phyloP scores from a whole-genome alignment of 2,888 invertebrate species.

The Andricus quercusramuli region DNA sequence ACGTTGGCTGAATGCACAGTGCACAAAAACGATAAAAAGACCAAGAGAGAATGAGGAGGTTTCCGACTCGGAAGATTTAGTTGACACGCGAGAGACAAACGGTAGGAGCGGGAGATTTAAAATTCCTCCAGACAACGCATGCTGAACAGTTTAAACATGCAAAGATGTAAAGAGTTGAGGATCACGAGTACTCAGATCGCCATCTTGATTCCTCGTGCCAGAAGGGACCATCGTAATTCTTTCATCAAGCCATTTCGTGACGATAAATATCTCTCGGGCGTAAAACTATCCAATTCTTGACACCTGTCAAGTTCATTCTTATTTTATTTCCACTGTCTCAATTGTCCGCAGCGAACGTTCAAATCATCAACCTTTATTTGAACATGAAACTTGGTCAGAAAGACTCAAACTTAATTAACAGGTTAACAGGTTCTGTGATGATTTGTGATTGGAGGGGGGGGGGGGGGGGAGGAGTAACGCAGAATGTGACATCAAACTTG shows the following conservation, averaged over 20 bases:
- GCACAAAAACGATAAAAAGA: no score
- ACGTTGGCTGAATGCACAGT: slow-evolving; percentile 20
- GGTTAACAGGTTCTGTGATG: no score
- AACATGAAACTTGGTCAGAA: no score
- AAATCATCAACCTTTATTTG: no score
- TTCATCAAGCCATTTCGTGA: slow-evolving; percentile 36
- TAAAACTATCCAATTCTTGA: slow-evolving; percentile 17
- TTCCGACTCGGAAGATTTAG: slow-evolving; percentile 42
- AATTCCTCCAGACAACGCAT: slow-evolving; percentile 37
- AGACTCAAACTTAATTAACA: no score
- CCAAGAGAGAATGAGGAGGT: slow-evolving; percentile 16
- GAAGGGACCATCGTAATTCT: slow-evolving; percentile 27
- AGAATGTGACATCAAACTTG: no score
- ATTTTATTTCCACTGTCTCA: background rate
- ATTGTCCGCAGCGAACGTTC: background rate
- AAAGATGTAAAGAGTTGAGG: slow-evolving; percentile 38
- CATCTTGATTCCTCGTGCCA: slow-evolving; percentile 40
- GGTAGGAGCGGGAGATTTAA: slow-evolving; percentile 39
- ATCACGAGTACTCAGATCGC: slow-evolving; percentile 32
- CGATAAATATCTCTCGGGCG: slow-evolving; percentile 4
- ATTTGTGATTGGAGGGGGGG: no score
- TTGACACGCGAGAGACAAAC: slow-evolving; percentile 43
- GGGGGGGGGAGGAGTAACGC: no score
- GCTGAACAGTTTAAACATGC: slow-evolving; percentile 33
- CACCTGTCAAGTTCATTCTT: background rate